These are phyloP conservation scores for Agrochola litura DNA, from an alignment of 2,888 invertebrate genomes.

Conservation along the genomic window DNA sequence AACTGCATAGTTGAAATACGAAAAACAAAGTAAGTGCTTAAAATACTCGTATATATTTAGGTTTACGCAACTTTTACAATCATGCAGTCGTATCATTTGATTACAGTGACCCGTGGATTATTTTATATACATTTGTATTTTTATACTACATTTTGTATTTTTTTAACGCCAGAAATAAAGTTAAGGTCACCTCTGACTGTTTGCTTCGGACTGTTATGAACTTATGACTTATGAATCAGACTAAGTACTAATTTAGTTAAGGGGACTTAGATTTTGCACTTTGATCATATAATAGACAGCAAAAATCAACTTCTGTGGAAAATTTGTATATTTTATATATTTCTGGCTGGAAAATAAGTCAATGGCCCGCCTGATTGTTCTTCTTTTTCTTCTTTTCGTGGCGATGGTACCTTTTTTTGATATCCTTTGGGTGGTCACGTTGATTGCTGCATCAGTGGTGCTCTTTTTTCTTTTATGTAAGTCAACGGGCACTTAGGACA, in stretches of 20 bases:
- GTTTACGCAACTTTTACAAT: conserved; percentile 4
- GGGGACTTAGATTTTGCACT: no score
- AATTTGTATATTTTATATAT: neutral
- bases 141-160: neutral
- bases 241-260: neutral
- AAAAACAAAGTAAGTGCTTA: neutral
- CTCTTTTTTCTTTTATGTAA: no score
- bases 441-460: no score
- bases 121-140: neutral
- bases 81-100: neutral
- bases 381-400: no score
- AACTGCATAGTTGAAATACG: neutral
- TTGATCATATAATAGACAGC: neutral
- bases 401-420: no score
- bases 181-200: neutral
- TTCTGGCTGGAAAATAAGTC: no score
- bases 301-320: neutral
- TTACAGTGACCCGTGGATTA: neutral
- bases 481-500: no score
- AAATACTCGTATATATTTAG: neutral
- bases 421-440: no score
- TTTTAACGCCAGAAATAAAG: neutral
- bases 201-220: neutral
- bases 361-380: no score
- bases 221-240: neutral